phyloP scores from a whole-genome alignment of 2,797 vertebrate genomes.

The Cirrhinus mrigala region DNA sequence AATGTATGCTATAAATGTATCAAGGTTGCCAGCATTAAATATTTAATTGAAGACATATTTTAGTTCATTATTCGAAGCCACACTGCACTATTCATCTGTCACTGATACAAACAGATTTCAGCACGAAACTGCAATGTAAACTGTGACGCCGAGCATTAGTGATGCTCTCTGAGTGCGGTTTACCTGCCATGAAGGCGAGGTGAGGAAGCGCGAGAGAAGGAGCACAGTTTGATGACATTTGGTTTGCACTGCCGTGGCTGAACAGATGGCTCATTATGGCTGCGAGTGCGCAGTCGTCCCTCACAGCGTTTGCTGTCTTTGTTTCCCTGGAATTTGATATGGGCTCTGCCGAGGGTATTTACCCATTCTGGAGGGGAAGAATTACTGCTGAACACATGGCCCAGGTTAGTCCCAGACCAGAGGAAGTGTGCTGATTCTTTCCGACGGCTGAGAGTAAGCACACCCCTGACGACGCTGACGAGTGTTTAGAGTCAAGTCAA shows the following conservation, averaged over 20 bases:
- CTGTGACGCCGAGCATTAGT: constrained; percentile 57
- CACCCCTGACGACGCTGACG: constrained; percentile 14
- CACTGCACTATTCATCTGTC: constrained; percentile 21
- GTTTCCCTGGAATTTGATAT: constrained; percentile 71
- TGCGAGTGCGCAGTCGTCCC: constrained; percentile 63
- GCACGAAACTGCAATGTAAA: constrained; percentile 61
- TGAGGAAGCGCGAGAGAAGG: constrained; percentile 60
- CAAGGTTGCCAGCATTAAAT: constrained; percentile 54
- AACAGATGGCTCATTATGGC: constrained; percentile 70
- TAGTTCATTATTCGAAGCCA: background rate
- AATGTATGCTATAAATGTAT: constrained; percentile 32
- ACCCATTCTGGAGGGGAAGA: constrained; percentile 60
- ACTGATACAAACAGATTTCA: constrained; percentile 68
- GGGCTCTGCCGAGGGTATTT: constrained; percentile 68
- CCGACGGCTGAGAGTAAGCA: constrained; percentile 18
- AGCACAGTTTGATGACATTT: constrained; percentile 68
- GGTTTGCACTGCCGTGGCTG: constrained; percentile 68
- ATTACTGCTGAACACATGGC: constrained; percentile 57
- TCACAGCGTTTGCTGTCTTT: constrained; percentile 73
- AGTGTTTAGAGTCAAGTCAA: constrained; percentile 11
- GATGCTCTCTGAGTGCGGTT: constrained; percentile 62
- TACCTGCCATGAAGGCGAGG: constrained; percentile 54
- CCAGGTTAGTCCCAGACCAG: constrained; percentile 51
- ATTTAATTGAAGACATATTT: constrained; percentile 34
- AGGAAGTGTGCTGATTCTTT: constrained; percentile 28